These are phyloP conservation scores for Anableps anableps DNA, from an alignment of 2,797 vertebrate species.

Conservation along the genomic window DNA sequence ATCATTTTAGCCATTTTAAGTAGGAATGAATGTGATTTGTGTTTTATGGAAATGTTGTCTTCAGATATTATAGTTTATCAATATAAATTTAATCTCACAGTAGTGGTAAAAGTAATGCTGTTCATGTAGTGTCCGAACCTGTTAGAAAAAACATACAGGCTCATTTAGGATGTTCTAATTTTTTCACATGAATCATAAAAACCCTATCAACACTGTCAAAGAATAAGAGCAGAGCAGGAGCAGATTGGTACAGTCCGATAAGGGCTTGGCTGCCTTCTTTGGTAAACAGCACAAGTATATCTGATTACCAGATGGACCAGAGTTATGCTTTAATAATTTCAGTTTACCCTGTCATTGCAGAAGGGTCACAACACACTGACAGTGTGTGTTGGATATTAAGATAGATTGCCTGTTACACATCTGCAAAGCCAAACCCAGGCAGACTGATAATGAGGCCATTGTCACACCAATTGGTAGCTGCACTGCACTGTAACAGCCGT, in stretches of 20 bases:
- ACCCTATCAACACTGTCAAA: not conserved
- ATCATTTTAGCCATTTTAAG: not conserved
- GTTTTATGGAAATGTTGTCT: not conserved
- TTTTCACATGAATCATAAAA: not conserved
- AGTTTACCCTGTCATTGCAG: conserved; percentile 79
- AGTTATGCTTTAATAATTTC: conserved; percentile 88
- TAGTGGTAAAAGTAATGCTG: not conserved
- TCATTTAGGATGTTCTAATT: not conserved
- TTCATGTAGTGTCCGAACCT: not conserved
- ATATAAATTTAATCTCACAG: not conserved
- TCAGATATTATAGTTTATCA: not conserved
- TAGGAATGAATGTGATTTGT: not conserved
- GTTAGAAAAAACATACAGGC: not conserved
- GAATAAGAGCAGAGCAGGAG: not conserved
- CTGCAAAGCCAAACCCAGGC: conserved; percentile 43
- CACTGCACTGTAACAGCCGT: conserved; percentile 56
- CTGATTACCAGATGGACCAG: conserved; percentile 91
- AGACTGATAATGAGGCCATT: conserved; percentile 69
- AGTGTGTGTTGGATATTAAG: conserved; percentile 71
- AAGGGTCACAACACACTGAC: conserved; percentile 69
- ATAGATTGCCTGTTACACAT: conserved; percentile 62
- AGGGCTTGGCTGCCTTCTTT: conserved; percentile 88
- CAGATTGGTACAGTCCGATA: conserved; percentile 17
- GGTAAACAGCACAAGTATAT: conserved; percentile 89
- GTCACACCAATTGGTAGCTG: conserved; percentile 57